Evolutionary conservation across 2,113 vertebrate species (phyloP).

Genomic region (Leptodactylus fuscus): DNA sequence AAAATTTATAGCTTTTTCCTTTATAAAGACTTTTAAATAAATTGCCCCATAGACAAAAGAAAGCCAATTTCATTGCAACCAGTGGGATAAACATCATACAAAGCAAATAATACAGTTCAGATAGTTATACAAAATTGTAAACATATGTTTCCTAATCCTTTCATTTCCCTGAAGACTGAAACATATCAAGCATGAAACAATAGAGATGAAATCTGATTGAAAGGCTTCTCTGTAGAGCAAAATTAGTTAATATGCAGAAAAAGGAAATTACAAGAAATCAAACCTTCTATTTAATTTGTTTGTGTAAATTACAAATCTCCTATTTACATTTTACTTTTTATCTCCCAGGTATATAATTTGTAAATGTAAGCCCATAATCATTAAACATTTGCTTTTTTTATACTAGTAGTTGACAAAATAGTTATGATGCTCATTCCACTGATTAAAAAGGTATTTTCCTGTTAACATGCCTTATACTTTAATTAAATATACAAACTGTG

Average conservation of each 20-base stretch:
- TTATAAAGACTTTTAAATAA: conserved; percentile 62
- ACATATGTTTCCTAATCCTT: conserved; percentile 60
- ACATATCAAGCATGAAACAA: conserved; percentile 60
- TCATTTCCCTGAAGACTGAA: conserved; percentile 59
- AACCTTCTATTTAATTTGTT: conserved; percentile 40
- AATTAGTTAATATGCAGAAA: conserved; percentile 57
- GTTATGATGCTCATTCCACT: background rate
- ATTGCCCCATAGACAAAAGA: conserved; percentile 33
- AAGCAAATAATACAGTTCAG: conserved; percentile 56
- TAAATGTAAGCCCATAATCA: background rate
- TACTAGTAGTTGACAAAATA: conserved; percentile 7
- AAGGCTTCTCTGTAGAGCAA: conserved; percentile 40
- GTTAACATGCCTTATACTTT: background rate
- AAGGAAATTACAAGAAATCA: conserved; percentile 55
- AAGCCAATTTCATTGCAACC: conserved; percentile 50
- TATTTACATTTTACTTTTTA: conserved; percentile 46
- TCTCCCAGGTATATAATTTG: background rate
- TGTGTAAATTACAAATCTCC: conserved; percentile 44
- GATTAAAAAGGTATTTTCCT: background rate
- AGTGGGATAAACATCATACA: conserved; percentile 51
- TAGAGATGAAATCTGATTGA: conserved; percentile 61
- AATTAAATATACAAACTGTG: background rate
- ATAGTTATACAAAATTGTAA: conserved; percentile 59
- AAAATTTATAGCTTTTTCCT: conserved; percentile 53
- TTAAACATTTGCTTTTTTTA: background rate